These are phyloP conservation scores for Druceiella hillmani DNA, from an alignment of 2,888 invertebrate species.

Conservation along the genomic window DNA sequence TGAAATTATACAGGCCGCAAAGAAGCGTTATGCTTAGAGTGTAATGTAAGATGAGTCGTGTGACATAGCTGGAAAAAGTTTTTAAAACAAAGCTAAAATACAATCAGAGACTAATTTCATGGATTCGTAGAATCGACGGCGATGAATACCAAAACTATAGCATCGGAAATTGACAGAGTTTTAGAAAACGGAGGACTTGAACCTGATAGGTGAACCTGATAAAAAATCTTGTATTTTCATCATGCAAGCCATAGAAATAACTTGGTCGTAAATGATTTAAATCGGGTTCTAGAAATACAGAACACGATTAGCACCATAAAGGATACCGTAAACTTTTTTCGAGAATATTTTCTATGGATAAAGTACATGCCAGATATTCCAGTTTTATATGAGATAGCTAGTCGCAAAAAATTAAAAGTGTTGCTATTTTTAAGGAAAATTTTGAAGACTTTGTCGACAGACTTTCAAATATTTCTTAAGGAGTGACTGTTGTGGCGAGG, in stretches of 20 bases:
- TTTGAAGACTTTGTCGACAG: constrained; percentile 14
- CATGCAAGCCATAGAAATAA: constrained; percentile 23
- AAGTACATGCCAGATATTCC: too few relatives aligned
- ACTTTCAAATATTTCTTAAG: constrained; percentile 4
- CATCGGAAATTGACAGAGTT: too few relatives aligned
- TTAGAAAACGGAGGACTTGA: too few relatives aligned
- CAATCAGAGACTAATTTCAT: too few relatives aligned
- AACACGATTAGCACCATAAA: constrained; percentile 23
- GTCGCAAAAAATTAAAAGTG: constrained; percentile 21
- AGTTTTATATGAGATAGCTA: constrained; percentile 17
- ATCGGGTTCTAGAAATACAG: constrained; percentile 21
- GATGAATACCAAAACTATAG: too few relatives aligned
- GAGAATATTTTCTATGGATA: constrained; percentile 17
- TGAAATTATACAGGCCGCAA: too few relatives aligned
- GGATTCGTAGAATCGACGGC: too few relatives aligned
- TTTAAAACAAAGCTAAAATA: too few relatives aligned
- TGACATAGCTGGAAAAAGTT: too few relatives aligned
- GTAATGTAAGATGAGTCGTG: too few relatives aligned
- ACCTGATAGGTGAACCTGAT: too few relatives aligned
- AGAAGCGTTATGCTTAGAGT: too few relatives aligned
- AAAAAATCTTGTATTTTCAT: constrained; percentile 18
- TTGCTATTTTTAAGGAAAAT: constrained; percentile 18
- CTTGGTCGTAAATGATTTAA: constrained; percentile 24
- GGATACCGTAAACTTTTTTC: constrained; percentile 23
- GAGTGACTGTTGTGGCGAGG: constrained; percentile 5